Base-by-base conservation (phyloP, 2,888 invertebrate species). In the Ornithoptera alexandrae region DNA sequence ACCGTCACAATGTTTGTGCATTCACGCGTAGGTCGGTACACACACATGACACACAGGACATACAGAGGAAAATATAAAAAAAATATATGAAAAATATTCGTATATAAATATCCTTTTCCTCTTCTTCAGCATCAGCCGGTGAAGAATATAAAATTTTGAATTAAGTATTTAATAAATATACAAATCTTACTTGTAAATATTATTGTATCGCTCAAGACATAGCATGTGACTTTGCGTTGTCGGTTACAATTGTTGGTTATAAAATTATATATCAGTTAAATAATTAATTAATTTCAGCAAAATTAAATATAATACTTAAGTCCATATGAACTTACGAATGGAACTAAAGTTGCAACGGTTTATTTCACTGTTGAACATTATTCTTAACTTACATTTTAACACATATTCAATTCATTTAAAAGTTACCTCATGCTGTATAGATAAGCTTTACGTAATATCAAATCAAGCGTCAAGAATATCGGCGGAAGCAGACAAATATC, bases 391-490 rank as follows among this genome's bases (percentile, higher is more conserved):
- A 50, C 15, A 17, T 50, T 18, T 50, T 15, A 50, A 18, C 15
- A 50, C 15, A 50, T 50, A 50, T 50, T 1, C 50, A 50, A 5
- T 15, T 50, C 5, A 57, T 57, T 57, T 57, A n/a, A n/a, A 57
- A 5, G 6, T 8, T 20, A 57, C 24, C 17, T 15, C 59, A 59
- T 59, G 59, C 59, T 59, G 24, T 59, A 59, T 20, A 60, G 18
- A 20, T 20, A 62, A 67, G 50, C 53, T 10, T 53, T 62, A 53
- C 18, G 61, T 3, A 59, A 64, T 59, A 68, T 39, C 39, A 60
- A 65, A 36, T 60, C 42, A 65, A 65, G 68, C 68, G 24, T 50
- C 53, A 53, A 53, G 42, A 67, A 24, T 18, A 62, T 58, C 20
- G 24, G 8, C 56, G 66, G 36, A 68, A 68, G 67, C 67, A 57